Base-by-base conservation (phyloP, 2,113 vertebrate genomes). In the Kryptolebias marmoratus region DNA sequence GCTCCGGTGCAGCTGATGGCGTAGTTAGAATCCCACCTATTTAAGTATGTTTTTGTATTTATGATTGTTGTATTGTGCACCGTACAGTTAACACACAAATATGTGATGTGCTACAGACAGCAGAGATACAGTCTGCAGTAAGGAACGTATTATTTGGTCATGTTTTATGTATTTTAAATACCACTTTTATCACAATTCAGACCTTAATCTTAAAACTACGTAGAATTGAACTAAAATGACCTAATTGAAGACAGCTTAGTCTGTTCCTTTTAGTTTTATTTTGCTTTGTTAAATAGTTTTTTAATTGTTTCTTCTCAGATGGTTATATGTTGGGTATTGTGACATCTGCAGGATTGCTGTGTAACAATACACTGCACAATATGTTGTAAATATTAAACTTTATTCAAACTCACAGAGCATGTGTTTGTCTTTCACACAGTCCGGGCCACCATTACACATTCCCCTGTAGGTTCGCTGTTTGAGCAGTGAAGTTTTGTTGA, bases 31-130 rank as follows among this genome's bases (percentile, higher is more conserved):
- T 71, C 73, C 70, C 65, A 68, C 42, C 61, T 83, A 85, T 87
- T 87, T 86, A 83, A 84, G 64, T 81, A 49, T 63, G 61, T 81
- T 79, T 87, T 80, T 85, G 61, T 83, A 83, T 88, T 86, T 83
- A 89, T 87, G 57, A 49, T 65, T 78, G 64, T 76, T 65, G 12
- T 69, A 27, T 69, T 62, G 48, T 73, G 75, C 52, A 64, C 27
- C 15, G 1, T 53, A 28, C 30, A 66, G 55, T n/a, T 32, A 53
- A 39, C 56, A 64, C 52, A 36, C 14, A 5, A 60, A 71, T 74
- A 56, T 9, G 54, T 42, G 0, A 54, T 49, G 45, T 45, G 16
- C 45, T 55, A 67, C 68, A 18, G 66, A 74, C 57, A 3, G 57
- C 55, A 18, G 30, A 30, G 42, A 39, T 11, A 22, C 64, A 27